These are phyloP conservation scores for Vespertilio murinus DNA, from an alignment of 2,797 vertebrate genomes.

Conservation along the genomic window DNA sequence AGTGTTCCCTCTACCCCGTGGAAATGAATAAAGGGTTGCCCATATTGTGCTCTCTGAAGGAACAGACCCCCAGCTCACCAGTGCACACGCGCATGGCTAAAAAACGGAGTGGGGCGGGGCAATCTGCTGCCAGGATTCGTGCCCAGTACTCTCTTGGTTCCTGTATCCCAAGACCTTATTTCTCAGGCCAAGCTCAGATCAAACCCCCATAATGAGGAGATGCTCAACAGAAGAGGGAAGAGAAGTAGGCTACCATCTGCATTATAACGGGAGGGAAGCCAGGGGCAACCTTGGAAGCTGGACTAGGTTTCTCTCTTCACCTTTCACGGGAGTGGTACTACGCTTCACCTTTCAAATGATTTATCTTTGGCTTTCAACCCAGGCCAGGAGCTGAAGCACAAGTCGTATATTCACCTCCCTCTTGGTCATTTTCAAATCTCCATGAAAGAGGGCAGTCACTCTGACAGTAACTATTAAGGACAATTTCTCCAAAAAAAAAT, in stretches of 20 bases:
- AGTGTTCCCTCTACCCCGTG: constrained; percentile 30
- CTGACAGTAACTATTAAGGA: neutral
- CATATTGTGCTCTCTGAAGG: constrained; percentile 54
- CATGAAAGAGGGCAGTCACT: neutral
- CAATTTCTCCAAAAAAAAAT: constrained; percentile 34
- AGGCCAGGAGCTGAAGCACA: neutral
- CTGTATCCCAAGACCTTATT: neutral
- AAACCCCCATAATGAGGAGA: neutral
- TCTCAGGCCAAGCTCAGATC: neutral
- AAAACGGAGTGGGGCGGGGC: neutral
- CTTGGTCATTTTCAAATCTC: neutral
- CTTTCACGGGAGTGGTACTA: neutral
- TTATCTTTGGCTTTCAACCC: neutral
- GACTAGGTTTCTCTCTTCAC: neutral
- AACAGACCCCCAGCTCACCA: constrained; percentile 57
- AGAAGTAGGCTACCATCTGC: neutral
- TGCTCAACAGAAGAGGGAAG: neutral
- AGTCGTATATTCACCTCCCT: neutral
- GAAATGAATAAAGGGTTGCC: constrained; percentile 57
- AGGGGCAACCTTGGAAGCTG: neutral
- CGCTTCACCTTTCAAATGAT: neutral
- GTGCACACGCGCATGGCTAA: neutral
- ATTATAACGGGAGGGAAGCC: neutral
- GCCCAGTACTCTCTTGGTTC: neutral
- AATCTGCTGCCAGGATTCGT: constrained; percentile 32